A percentile compares a stretch with the other conserved stretches of the same genome.
phyloP scores from a whole-genome alignment of 2,113 vertebrate genomes.

The Scomber colias region DNA sequence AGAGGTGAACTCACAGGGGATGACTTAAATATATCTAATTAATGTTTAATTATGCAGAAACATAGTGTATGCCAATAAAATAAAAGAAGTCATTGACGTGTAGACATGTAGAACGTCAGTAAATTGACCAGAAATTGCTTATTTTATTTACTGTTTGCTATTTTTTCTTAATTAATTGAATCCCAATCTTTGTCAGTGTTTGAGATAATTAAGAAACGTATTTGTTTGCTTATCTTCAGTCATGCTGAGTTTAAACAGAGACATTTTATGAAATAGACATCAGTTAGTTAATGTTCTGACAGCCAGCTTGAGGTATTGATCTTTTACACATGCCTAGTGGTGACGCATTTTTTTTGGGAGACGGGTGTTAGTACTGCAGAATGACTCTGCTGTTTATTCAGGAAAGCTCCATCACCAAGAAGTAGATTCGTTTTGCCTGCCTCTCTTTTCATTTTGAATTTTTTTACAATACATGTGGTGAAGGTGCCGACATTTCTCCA shows the following conservation, averaged over 20 bases:
- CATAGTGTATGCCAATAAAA: not conserved
- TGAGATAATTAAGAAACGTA: not conserved
- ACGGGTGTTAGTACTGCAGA: not conserved
- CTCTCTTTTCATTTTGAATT: slow-evolving; percentile 15
- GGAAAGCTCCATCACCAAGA: slow-evolving; percentile 14
- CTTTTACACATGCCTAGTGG: not conserved
- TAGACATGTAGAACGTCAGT: too few species aligned
- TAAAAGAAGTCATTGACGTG: not conserved
- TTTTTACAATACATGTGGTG: not conserved
- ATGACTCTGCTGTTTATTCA: not conserved
- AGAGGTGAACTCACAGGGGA: not conserved
- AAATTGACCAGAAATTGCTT: not conserved
- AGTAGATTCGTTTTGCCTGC: slow-evolving; percentile 9
- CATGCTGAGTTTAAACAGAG: not conserved
- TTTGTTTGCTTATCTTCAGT: not conserved
- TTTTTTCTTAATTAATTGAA: slow-evolving; percentile 1
- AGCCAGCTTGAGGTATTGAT: not conserved
- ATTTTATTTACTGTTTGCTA: not conserved
- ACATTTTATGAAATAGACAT: not conserved
- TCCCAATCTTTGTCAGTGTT: not conserved
- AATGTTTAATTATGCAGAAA: not conserved
- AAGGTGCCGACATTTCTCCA: slow-evolving; percentile 28
- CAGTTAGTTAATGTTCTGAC: not conserved
- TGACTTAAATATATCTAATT: not conserved
- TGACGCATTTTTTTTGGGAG: not conserved